Evolutionary conservation across 1,140 invertebrate species (phyloP), one percentile per base, ranked within the genome.

Genomic region (Drosophila albomicans): DNA sequence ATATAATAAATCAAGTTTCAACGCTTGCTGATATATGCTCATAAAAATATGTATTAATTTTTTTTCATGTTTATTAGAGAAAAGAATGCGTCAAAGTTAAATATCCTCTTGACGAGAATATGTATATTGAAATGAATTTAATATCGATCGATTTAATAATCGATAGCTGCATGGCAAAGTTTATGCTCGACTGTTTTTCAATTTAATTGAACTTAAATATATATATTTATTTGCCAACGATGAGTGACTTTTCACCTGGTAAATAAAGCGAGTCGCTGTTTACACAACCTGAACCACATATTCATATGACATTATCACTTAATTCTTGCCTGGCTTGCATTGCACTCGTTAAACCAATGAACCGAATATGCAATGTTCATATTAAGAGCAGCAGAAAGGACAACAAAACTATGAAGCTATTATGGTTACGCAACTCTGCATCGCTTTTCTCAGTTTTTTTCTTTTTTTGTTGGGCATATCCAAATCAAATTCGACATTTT

Each of bases 261-360:
- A 59, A 46, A 63, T 25, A 54, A 52, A 59, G 28, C 56, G 30
- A 61, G 28, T 20, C 13, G n/a, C 20, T 49, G 48, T 68, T 56
- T 38, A 49, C 49, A 56, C 15, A 41, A 30, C 56, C 58, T 49
- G 57, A 28, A 43, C 59, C 25, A 73, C 46, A 52, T 68, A 52
- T 68, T 68, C 43, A 58, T 59, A 56, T 52, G 77, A 79, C 64
- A 66, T 73, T 85, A 80, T 85, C 81, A 78, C 68, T 75, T 77
- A 73, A 80, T 85, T 61, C 46, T 30, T 45, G 30, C 41, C 46
- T 25, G 20, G 75, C 71, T 65, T 54, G 58, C 56, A 30, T 15
- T 82, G 64, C 67, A 72, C 63, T 71, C 62, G 58, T 71, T 54
- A 67, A 77, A 67, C 54, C 57, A 67, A 58, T 77, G 75, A 74